Base-by-base conservation (phyloP, 2,888 invertebrate genomes). In the Parascotia fuliginaria region DNA sequence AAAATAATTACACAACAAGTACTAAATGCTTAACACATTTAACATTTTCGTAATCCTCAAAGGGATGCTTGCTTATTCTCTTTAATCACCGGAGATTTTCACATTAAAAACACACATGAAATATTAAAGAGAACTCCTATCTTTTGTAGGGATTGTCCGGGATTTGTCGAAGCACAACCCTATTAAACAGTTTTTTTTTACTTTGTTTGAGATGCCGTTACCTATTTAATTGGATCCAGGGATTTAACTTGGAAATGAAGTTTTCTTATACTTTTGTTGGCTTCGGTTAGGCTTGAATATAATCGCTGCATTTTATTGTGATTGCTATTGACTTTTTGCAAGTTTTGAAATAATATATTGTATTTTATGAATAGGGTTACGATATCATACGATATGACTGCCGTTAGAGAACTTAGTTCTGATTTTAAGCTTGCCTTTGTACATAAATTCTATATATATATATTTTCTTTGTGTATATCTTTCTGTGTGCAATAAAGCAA, bases 31-130 rank as follows among this genome's bases (percentile, higher is more conserved):
- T 40, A 64, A 55, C 42, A 51, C 49, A 44, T 53, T 48, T 60
- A 53, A 49, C 47, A 55, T 55, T 32, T 13, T 3, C 15, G 37
- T 46, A 67, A 60, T 48, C 52, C 52, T 55, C 52, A 59, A 49
- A 51, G 52, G 57, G 57, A 57, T 57, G 51, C 14, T 52, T 61
- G 48, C 50, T 52, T 55, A 65, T 55, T 55, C 50, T 16, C 32
- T 61, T 48, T 65, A 68, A 68, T 68, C 58, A 57, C 32, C 22
- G 46, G 48, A 55, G 65, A 46, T 61, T 58, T 65, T 24, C 46
- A 65, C 62, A 65, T 68, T 68, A 58, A 61, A 68, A 61, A 61
- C 44, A 53, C 48, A 58, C 69, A 48, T 61, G 58, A 66, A 65
- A 66, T 65, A 65, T 61, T 58, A 61, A 54, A 54, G 58, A 43